phyloP scores from a whole-genome alignment of 64 coral and sea anemone species.

The Cladopsammia gracilis region DNA sequence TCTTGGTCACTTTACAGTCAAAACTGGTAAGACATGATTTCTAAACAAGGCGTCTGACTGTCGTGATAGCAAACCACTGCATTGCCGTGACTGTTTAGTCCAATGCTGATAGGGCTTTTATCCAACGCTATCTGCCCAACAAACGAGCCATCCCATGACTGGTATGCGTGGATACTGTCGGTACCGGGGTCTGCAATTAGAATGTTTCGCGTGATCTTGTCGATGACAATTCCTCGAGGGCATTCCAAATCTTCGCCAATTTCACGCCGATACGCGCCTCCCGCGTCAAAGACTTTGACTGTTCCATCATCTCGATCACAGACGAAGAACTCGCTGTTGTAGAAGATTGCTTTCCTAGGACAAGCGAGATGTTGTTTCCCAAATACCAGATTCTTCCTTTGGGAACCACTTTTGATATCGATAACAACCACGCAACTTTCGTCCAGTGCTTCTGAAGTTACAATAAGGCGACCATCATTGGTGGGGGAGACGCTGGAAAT shows the following conservation, averaged over 20 bases:
- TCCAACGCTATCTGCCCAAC: slow-evolving; percentile 15
- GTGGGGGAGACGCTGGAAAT: slow-evolving; percentile 11
- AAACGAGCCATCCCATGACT: slow-evolving; percentile 19
- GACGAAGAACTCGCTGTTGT: slow-evolving; percentile 22
- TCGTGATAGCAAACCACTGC: slow-evolving; percentile 15
- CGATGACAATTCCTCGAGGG: slow-evolving; percentile 7
- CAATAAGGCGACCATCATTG: background rate
- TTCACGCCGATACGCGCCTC: slow-evolving; percentile 1
- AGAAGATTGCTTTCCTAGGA: background rate
- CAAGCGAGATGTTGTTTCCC: slow-evolving; percentile 18
- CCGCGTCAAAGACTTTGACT: slow-evolving; percentile 10
- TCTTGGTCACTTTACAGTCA: background rate
- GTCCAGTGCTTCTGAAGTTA: slow-evolving; percentile 24
- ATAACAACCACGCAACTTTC: slow-evolving; percentile 22
- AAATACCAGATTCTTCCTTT: background rate
- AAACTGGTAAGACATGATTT: slow-evolving; percentile 15
- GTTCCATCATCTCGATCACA: slow-evolving; percentile 27
- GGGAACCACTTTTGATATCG: background rate
- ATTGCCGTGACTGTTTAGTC: slow-evolving; percentile 12
- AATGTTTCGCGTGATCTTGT: slow-evolving; percentile 3
- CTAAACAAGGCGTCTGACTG: background rate
- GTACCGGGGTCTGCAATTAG: slow-evolving; percentile 25
- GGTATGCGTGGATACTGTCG: background rate
- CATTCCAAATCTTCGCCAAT: slow-evolving; percentile 41
- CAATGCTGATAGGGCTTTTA: slow-evolving; percentile 5